phyloP scores from a whole-genome alignment of 2,797 vertebrate genomes.

The Gambusia yucatana region DNA sequence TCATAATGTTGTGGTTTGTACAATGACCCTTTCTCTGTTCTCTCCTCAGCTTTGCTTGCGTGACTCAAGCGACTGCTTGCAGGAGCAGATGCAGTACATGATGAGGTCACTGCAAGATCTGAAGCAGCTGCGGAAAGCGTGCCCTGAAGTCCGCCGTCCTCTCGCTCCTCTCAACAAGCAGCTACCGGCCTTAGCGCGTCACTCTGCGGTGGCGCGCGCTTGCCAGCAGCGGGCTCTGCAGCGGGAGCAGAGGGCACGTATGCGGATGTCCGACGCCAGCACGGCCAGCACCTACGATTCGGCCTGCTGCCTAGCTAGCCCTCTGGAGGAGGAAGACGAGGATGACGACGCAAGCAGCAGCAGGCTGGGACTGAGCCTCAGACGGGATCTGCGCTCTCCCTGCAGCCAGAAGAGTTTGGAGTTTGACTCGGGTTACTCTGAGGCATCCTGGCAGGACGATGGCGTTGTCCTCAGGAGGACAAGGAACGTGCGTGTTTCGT shows the following conservation, averaged over 20 bases:
- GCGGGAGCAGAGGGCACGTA: slow-evolving; percentile 70
- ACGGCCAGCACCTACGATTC: slow-evolving; percentile 89
- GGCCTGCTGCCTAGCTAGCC: slow-evolving; percentile 86
- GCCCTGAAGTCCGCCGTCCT: slow-evolving; percentile 53
- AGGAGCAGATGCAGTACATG: slow-evolving; percentile 86
- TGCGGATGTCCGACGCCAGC: slow-evolving; percentile 83
- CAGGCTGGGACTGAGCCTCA: slow-evolving; percentile 68
- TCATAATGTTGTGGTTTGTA: neutral
- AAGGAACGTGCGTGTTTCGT: slow-evolving; percentile 83
- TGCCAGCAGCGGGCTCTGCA: slow-evolving; percentile 71
- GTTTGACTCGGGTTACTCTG: slow-evolving; percentile 94
- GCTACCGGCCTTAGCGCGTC: slow-evolving; percentile 51
- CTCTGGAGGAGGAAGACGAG: slow-evolving; percentile 81
- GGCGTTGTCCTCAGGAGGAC: slow-evolving; percentile 78
- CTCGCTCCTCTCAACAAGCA: slow-evolving; percentile 53
- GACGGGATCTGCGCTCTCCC: slow-evolving; percentile 75
- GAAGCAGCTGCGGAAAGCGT: slow-evolving; percentile 74
- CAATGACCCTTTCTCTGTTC: slow-evolving; percentile 40
- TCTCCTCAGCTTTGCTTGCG: slow-evolving; percentile 83
- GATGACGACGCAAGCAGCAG: slow-evolving; percentile 64
- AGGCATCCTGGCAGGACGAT: slow-evolving; percentile 92
- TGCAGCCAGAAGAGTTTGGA: slow-evolving; percentile 89
- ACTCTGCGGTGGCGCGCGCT: slow-evolving; percentile 72
- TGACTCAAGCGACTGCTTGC: slow-evolving; percentile 79
- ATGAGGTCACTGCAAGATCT: slow-evolving; percentile 85